These are phyloP conservation scores for Takifugu ocellatus DNA, from an alignment of 2,797 vertebrate genomes.

Conservation along the genomic window DNA sequence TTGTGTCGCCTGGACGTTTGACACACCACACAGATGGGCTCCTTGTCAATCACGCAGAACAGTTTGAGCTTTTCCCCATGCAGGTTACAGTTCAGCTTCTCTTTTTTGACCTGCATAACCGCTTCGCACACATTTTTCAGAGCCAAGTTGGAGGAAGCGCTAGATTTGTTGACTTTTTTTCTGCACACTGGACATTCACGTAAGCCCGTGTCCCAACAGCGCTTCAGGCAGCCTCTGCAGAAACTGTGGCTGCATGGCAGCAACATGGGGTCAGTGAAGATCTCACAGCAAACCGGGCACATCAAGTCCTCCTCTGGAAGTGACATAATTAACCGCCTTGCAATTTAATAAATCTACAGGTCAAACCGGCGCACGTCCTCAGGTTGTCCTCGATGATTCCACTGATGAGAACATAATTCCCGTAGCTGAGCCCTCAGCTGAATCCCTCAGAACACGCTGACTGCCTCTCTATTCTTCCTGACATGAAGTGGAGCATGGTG, in stretches of 20 bases:
- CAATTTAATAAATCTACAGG: conserved; percentile 20
- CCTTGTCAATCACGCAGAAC: conserved; percentile 73
- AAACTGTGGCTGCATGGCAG: conserved; percentile 79
- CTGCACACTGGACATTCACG: conserved; percentile 74
- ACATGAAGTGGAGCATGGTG: conserved; percentile 29
- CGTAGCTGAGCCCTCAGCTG: conserved; percentile 3
- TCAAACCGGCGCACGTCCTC: conserved; percentile 18
- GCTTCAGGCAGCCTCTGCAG: conserved; percentile 70
- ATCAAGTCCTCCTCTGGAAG: conserved; percentile 75
- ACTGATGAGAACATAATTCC: background rate
- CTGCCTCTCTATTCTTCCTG: conserved; percentile 44
- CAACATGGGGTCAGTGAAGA: conserved; percentile 74
- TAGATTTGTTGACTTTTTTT: conserved; percentile 57
- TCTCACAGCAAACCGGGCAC: conserved; percentile 75
- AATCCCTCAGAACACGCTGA: background rate
- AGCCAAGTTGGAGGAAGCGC: conserved; percentile 69
- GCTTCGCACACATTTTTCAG: conserved; percentile 76
- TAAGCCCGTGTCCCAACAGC: conserved; percentile 57
- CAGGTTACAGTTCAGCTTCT: conserved; percentile 51
- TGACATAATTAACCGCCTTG: conserved; percentile 46
- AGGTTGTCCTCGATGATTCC: conserved; percentile 8
- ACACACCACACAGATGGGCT: conserved; percentile 76
- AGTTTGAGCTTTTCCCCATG: conserved; percentile 73
- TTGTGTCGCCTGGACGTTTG: conserved; percentile 73
- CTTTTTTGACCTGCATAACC: conserved; percentile 44